Percentiles rank a stretch among this genome's conserved stretches.
These are phyloP conservation scores for Ruditapes philippinarum DNA, from an alignment of 1,140 invertebrate species.

Conservation along the genomic window DNA sequence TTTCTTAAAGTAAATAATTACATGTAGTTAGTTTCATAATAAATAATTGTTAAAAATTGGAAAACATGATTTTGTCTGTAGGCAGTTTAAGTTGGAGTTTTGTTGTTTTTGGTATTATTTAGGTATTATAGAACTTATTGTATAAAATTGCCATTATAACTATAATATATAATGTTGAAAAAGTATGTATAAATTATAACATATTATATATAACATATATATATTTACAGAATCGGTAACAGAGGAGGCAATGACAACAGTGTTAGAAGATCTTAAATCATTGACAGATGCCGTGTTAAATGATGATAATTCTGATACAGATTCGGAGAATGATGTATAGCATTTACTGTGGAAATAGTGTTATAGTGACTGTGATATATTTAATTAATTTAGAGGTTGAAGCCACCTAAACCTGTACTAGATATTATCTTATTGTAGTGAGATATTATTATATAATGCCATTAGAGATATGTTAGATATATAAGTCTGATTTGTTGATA, in stretches of 20 bases:
- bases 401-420: too few species aligned
- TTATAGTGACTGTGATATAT: background rate
- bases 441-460: too few species aligned
- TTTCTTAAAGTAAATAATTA: too few species aligned
- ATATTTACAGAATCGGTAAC: conserved; percentile 23
- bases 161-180: background rate
- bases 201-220: too few species aligned
- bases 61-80: too few species aligned
- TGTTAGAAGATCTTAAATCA: conserved; percentile 76
- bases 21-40: too few species aligned
- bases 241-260: conserved; percentile 72
- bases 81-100: too few species aligned
- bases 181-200: background rate
- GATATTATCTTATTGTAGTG: too few species aligned
- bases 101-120: background rate
- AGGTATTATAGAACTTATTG: background rate
- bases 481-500: too few species aligned
- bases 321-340: conserved; percentile 67
- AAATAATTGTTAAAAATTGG: too few species aligned
- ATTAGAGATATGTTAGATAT: too few species aligned
- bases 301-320: conserved; percentile 67
- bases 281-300: conserved; percentile 75
- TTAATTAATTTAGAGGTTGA: too few species aligned
- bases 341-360: background rate
- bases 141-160: background rate